Base-by-base conservation (phyloP, 2,113 vertebrate species). In the Ochotona princeps region DNA sequence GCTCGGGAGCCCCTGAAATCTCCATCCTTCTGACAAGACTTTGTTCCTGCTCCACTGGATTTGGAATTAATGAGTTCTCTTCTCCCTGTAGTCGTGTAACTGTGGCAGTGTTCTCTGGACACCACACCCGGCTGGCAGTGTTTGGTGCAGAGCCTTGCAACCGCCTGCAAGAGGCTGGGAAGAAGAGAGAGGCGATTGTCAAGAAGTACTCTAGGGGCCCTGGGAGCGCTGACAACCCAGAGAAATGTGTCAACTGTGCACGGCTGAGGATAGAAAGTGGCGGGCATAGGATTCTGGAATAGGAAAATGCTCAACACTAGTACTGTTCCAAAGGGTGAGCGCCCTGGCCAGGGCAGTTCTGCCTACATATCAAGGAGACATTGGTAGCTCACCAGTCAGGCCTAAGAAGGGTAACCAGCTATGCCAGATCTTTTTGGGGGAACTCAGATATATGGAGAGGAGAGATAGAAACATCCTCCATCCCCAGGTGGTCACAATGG, bases 61-160 rank as follows among this genome's bases (percentile, higher is more conserved):
- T 92, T 70, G 74, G 90, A 93, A 74, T 84, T 93, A 90, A 85
- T 93, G 93, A 95, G 91, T 87, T 94, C 61, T 81, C 79, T 38
- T 90, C 87, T 95, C 76, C 7, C 23, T 8, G 54, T 66, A 73
- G 47, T 92, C 38, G 54, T 89, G 54, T 89, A 79, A 84, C 66
- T 63, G 65, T 70, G 20, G 1, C 0, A 10, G 67, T n/a, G 20
- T 17, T 73, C 91, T 95, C 94, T 66, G 38, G 95, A 82, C 93
- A 83, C 72, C 20, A 9, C n/a, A 69, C 81, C 73, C n/a, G 8
- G 4, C 73, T 83, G 60, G 25, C 74, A 47, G 32, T 54, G 35
- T 83, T 89, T 13, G 73, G 89, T 75, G 88, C 69, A 47, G 75
- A 94, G 87, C 47, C 60, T 90, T 60, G 61, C 44, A 8, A 5